phyloP scores from a whole-genome alignment of 2,888 invertebrate genomes.

The Tenthredo distinguenda region DNA sequence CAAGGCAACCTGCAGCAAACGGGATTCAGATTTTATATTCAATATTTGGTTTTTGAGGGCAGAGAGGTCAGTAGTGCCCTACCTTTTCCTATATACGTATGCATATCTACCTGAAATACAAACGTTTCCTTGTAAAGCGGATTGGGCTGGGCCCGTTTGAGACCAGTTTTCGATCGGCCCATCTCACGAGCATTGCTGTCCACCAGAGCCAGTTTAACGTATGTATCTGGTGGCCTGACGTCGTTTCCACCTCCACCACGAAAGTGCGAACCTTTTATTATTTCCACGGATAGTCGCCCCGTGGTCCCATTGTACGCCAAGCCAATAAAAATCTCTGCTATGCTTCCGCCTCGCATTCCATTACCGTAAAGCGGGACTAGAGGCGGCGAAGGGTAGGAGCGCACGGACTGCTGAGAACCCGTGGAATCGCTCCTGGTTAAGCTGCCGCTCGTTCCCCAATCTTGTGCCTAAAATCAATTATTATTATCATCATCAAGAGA shows the following conservation, averaged over 20 bases:
- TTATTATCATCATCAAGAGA: background rate
- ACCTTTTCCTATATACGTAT: background rate
- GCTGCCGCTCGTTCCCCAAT: slow-evolving; percentile 75
- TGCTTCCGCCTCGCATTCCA: slow-evolving; percentile 90
- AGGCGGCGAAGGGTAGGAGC: slow-evolving; percentile 76
- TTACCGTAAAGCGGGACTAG: slow-evolving; percentile 73
- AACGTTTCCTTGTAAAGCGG: slow-evolving; percentile 97
- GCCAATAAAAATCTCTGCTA: slow-evolving; percentile 93
- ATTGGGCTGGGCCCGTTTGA: slow-evolving; percentile 95
- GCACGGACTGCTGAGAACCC: slow-evolving; percentile 93
- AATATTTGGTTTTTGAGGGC: no score
- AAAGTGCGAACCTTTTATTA: slow-evolving; percentile 88
- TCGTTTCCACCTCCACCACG: slow-evolving; percentile 78
- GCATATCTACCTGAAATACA: slow-evolving; percentile 89
- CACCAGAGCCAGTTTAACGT: slow-evolving; percentile 94
- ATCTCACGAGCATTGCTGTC: slow-evolving; percentile 96
- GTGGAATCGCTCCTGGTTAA: slow-evolving; percentile 95
- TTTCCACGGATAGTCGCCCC: slow-evolving; percentile 95
- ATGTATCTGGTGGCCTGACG: slow-evolving; percentile 91
- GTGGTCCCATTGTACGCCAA: slow-evolving; percentile 96
- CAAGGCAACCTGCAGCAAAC: slow-evolving; percentile 87
- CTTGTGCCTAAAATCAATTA: slow-evolving; percentile 64
- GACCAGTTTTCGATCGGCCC: slow-evolving; percentile 95
- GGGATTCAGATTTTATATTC: slow-evolving; percentile 38
- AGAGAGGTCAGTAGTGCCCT: background rate